Evolutionary conservation across 2,888 invertebrate genomes (phyloP), one percentile per base, ranked within the genome.

Genomic region (Atrina japonica): DNA sequence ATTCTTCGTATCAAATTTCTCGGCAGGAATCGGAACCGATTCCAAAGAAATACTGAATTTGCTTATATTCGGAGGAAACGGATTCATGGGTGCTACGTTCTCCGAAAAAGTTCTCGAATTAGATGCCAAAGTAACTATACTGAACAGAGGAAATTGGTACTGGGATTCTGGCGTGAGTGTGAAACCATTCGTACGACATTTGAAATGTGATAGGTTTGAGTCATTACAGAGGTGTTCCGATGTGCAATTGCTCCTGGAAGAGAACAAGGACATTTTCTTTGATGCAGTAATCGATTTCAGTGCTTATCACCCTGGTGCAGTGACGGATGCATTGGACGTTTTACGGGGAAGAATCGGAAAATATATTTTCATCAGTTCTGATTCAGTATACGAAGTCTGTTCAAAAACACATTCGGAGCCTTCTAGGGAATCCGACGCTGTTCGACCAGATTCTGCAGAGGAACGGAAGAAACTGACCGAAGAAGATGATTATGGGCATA

Each of bases 311-410:
- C 82, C 86, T 0, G 79, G 88, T 70, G 89, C 87, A n/a, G 80
- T 91, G n/a, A 76, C 80, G 9, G 87, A 90, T 35, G 84, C 86
- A 2, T 67, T 90, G 40, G 79, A 85, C n/a, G 63, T 89, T 27
- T 69, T 91, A 2, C 72, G 84, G 18, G 86, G 84, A 18, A 88
- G 88, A 68, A 83, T 87, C 16, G 82, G 84, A 35, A 70, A 89
- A 7, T 92, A 92, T 68, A 84, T 92, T 11, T 90, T 89, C 77
- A 91, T 92, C 56, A 91, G 91, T 75, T 89, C 91, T 0, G 92
- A 92, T 79, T 91, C 91, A 2, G 90, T 92, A 1, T 92, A 92
- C 75, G 92, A 92, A 77, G 91, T 92, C n/a, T 89, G 90, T 61
- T 74, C 82, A 11, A 86, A 87, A 59, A 78, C 76, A 1, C 85